A percentile compares a stretch with the other conserved stretches of the same genome.
Conservation (phyloP, 2,888 invertebrate genomes). For the Ophioninae sp. region DNA sequence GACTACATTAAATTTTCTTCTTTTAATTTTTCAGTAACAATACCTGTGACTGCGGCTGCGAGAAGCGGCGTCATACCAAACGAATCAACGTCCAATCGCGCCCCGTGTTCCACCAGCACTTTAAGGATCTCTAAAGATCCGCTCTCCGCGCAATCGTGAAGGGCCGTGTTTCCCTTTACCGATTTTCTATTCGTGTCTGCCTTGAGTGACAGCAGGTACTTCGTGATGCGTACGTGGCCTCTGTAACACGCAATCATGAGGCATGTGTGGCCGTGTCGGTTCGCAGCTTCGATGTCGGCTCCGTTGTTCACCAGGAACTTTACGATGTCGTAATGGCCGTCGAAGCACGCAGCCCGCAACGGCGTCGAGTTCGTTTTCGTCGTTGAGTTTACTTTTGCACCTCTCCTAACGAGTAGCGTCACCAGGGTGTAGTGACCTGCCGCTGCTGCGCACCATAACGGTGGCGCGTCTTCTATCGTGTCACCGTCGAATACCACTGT, state of each 20-base stretch:
- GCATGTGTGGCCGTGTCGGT: conserved; percentile 97
- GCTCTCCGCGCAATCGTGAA: conserved; percentile 98
- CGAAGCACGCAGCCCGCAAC: conserved; percentile 97
- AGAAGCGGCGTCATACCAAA: conserved; percentile 98
- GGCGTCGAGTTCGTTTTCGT: conserved; percentile 98
- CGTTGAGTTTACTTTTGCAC: conserved; percentile 96
- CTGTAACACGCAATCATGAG: conserved; percentile 99
- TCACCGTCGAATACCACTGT: conserved; percentile 98
- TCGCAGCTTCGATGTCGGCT: conserved; percentile 98
- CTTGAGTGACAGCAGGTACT: conserved; percentile 91
- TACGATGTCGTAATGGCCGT: conserved; percentile 97
- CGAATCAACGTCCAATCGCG: conserved; percentile 96
- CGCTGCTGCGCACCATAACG: conserved; percentile 98
- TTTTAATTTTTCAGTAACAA: not conserved
- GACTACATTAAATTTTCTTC: not conserved
- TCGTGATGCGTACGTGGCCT: conserved; percentile 95
- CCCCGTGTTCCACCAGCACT: conserved; percentile 92
- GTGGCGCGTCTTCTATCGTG: conserved; percentile 97
- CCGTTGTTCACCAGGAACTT: conserved; percentile 94
- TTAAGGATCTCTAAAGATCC: conserved; percentile 96
- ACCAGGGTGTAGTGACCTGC: conserved; percentile 96
- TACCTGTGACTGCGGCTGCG: conserved; percentile 92
- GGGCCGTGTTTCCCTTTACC: conserved; percentile 96
- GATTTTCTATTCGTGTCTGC: conserved; percentile 97
- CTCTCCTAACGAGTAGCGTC: conserved; percentile 90